Percentiles rank a stretch among this genome's conserved stretches.
phyloP scores from a whole-genome alignment of 2,113 vertebrate species.

The Calidris pygmaea region DNA sequence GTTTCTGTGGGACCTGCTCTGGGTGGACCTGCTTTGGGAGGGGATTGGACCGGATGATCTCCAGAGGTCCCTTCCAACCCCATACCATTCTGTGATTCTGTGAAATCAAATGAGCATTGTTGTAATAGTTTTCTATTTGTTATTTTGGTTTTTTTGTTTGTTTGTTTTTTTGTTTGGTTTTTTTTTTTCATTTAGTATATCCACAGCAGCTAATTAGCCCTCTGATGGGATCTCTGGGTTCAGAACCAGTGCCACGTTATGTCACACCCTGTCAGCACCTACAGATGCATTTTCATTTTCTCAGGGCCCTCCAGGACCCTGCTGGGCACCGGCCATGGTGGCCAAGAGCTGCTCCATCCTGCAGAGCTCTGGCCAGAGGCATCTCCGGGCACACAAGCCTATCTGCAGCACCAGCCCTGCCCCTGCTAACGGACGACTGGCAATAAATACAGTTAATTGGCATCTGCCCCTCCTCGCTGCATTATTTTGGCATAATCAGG shows the following conservation, averaged over 20 bases:
- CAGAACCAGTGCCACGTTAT: neutral
- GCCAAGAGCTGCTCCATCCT: neutral
- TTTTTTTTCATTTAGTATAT: neutral
- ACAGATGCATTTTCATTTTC: accelerated
- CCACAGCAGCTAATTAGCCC: neutral
- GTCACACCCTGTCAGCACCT: neutral
- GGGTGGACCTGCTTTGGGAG: too few relatives aligned
- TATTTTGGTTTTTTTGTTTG: accelerated
- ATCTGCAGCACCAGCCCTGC: neutral
- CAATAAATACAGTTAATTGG: neutral
- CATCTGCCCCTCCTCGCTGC: neutral
- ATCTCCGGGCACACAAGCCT: accelerated
- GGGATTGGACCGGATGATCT: too few relatives aligned
- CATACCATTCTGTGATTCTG: too few relatives aligned
- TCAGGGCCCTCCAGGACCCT: accelerated
- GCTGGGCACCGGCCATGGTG: neutral
- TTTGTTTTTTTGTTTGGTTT: accelerated
- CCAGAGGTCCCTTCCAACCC: too few relatives aligned
- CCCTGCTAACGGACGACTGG: neutral
- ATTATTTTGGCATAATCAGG: neutral
- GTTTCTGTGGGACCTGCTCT: too few relatives aligned
- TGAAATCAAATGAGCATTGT: neutral
- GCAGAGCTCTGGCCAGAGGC: neutral
- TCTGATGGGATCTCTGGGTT: neutral
- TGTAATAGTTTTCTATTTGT: neutral